A percentile compares a stretch with the other conserved stretches of the same genome.
These are phyloP conservation scores for Apostichopus leukothele DNA, from an alignment of 53 echinoderm and acorn worm genomes.

Conservation along the genomic window DNA sequence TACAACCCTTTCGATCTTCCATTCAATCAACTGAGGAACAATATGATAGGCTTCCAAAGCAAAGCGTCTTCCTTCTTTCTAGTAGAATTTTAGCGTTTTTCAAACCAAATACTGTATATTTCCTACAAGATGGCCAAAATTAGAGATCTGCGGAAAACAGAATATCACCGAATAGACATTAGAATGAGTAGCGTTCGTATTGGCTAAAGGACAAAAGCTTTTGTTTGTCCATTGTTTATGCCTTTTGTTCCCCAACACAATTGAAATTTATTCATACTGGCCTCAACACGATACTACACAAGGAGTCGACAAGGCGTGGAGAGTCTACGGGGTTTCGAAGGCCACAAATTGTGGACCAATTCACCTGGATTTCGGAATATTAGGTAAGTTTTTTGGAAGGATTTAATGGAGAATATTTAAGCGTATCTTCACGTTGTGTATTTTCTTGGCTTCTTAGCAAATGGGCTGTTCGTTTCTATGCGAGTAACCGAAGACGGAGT, in stretches of 20 bases:
- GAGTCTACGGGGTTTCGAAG: constrained; percentile 4
- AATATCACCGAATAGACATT: constrained; percentile 41
- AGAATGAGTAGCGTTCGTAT: constrained; percentile 34
- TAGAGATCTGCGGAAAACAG: constrained; percentile 15
- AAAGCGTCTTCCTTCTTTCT: constrained; percentile 24
- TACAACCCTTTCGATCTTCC: constrained; percentile 13
- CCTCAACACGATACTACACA: constrained; percentile 16
- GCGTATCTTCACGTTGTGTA: not conserved
- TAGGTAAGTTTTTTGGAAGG: constrained; percentile 21
- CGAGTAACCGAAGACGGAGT: not conserved
- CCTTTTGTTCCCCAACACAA: constrained; percentile 48
- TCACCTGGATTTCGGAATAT: constrained; percentile 23
- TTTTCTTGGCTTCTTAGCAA: not conserved
- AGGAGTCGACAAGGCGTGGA: constrained; percentile 32
- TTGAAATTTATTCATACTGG: constrained; percentile 44
- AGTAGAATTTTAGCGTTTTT: constrained; percentile 12
- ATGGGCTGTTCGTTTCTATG: not conserved
- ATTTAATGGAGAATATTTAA: not conserved
- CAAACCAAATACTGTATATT: constrained; percentile 4
- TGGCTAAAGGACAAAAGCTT: constrained; percentile 53
- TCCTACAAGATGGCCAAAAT: constrained; percentile 31
- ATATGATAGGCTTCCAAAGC: constrained; percentile 30
- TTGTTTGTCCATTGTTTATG: constrained; percentile 47
- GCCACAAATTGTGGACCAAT: constrained; percentile 20
- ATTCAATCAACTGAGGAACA: constrained; percentile 10